Evolutionary conservation across 1,140 invertebrate genomes (phyloP), one percentile per base, ranked within the genome.

Genomic region (Pantala flavescens): DNA sequence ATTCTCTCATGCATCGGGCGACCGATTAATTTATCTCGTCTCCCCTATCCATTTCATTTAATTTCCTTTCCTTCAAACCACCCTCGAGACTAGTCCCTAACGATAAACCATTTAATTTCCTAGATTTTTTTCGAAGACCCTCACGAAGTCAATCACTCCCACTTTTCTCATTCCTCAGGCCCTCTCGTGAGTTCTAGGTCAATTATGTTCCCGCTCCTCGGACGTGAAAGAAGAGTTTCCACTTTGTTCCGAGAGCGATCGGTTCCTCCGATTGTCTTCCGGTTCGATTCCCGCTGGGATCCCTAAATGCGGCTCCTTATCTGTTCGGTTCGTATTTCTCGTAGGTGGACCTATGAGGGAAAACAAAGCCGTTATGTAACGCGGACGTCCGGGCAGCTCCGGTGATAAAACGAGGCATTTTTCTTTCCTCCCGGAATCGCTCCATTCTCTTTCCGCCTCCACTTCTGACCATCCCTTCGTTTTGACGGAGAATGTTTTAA

Each of bases 51-150:
- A 21, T 63, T 63, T 63, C 49, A 63, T 63, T 63, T 63, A 63
- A 63, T 63, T 63, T 63, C 14, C 16, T 63, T 63, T 63, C 49
- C 49, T 63, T 63, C 49, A 63, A 63, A 63, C 49, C 49, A 19
- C 49, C 49, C 49, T 63, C 49, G 49, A 16, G n/a, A 63, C 49
- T 63, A 16, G 49, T 63, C 12, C 49, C 49, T 63, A 21, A 63
- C 49, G 49, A 63, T 63, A 63, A 63, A 63, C 14, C 49, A 63
- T 63, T 63, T 63, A 63, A 63, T 63, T 63, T 63, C n/a, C 16
- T 16, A 63, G 49, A 63, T 63, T 63, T 21, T 63, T 63, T 36
- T 36, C 28, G 28, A 63, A 63, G 49, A 19, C 49, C 14, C n/a
- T 21, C n/a, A 63, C 49, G 49, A 63, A 21, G 49, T 63, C 49